Evolutionary conservation across 2,113 vertebrate genomes (phyloP), one percentile per base, ranked within the genome.

Genomic region (Athene cunicularia): DNA sequence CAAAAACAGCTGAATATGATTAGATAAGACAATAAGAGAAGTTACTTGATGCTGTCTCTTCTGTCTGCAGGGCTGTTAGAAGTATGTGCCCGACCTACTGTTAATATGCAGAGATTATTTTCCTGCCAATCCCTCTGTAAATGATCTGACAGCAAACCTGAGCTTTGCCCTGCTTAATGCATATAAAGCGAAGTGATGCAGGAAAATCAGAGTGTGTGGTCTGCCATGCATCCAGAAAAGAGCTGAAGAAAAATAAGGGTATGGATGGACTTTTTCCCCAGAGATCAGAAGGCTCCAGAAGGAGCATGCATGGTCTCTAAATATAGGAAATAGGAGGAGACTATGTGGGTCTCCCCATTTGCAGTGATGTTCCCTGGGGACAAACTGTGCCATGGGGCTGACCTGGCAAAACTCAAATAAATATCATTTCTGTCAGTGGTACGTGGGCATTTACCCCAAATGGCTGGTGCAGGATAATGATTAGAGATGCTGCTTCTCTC

Each of bases 291-390:
- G n/a, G 45, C 45, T 82, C 66, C 67, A 50, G 37, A 55, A 77
- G 52, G 30, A 75, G 32, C 43, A 58, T 2, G 2, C 2, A 2
- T 0, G 0, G 7, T 55, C 37, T 67, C 49, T 59, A 41, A 70
- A 30, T 63, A 20, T 4, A 1, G 6, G 45, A 88, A 92, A 62
- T 0, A 73, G 32, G 14, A 87, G 76, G 39, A 86, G 28, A 35
- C 12, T 41, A 11, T 0, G 0, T 66, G 30, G 18, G 9, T 90
- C n/a, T 90, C 84, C 60, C 33, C 32, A 2, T 28, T 56, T 37
- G 39, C 2, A 2, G 0, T 39, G 14, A 24, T 59, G 37, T 30
- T 93, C 47, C 43, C 45, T 2, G 2, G 26, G 64, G 45, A 59
- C 37, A 80, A 49, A 41, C 8, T 22, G 56, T 76, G 28, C 49